These are phyloP conservation scores for Panagrolaimus sp. DNA, from an alignment of 1,140 invertebrate species.

Conservation along the genomic window DNA sequence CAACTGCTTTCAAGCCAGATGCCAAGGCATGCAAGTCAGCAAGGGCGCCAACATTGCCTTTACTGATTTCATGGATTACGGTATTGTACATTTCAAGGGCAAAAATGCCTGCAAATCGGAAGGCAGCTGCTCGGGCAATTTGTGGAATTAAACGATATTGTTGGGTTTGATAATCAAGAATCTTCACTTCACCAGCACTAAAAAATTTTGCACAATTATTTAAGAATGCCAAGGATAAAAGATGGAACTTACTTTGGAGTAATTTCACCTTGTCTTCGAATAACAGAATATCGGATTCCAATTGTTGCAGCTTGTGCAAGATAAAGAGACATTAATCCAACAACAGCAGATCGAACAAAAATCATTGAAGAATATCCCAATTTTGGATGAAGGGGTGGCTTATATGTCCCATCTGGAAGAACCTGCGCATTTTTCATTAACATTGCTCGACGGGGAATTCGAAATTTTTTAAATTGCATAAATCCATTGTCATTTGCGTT, in stretches of 20 bases:
- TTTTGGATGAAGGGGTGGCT: slow-evolving; percentile 76
- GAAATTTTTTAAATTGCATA: slow-evolving; percentile 25
- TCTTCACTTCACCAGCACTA: slow-evolving; percentile 76
- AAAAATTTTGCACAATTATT: slow-evolving; percentile 65
- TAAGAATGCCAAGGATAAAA: slow-evolving; percentile 45
- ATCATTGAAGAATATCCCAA: slow-evolving; percentile 90
- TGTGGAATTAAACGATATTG: slow-evolving; percentile 80
- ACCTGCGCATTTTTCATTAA: slow-evolving; percentile 30
- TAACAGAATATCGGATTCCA: slow-evolving; percentile 72
- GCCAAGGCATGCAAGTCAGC: slow-evolving; percentile 73
- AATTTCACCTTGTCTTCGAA: slow-evolving; percentile 77
- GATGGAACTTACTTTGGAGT: slow-evolving; percentile 68
- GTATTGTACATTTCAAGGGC: slow-evolving; percentile 73
- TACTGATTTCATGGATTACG: slow-evolving; percentile 63
- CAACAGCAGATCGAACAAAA: slow-evolving; percentile 76
- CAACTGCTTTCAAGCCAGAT: slow-evolving; percentile 82
- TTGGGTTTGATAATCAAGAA: slow-evolving; percentile 84
- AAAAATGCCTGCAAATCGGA: slow-evolving; percentile 70
- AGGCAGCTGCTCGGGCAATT: slow-evolving; percentile 73
- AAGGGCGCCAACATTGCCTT: slow-evolving; percentile 63
- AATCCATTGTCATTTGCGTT: slow-evolving; percentile 74
- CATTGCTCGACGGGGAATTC: slow-evolving; percentile 24
- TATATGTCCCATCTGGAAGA: slow-evolving; percentile 78
- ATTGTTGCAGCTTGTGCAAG: slow-evolving; percentile 59
- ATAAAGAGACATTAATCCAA: slow-evolving; percentile 26